Evolutionary conservation across 2,888 invertebrate genomes (phyloP).

Genomic region (Agrilus biguttatus): DNA sequence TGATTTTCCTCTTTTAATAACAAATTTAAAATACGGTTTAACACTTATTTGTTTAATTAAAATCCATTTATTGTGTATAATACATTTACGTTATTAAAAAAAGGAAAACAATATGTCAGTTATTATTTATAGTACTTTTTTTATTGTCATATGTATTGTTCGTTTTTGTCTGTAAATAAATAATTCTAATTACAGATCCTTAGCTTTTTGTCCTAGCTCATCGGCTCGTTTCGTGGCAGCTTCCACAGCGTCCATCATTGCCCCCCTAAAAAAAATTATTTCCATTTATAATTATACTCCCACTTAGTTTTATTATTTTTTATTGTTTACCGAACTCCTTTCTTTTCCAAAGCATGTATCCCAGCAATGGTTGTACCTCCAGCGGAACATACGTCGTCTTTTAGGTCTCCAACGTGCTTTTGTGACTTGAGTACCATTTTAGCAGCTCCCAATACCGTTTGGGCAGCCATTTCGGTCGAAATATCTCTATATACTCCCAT

Average conservation of each 20-base stretch:
- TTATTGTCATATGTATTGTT: not conserved
- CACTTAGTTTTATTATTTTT: too few species aligned
- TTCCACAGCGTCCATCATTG: constrained; percentile 68
- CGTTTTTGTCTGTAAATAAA: not conserved
- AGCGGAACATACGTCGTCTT: constrained; percentile 79
- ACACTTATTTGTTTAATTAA: too few species aligned
- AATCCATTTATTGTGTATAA: too few species aligned
- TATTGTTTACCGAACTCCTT: constrained; percentile 48
- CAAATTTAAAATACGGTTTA: too few species aligned
- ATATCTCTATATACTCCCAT: constrained; percentile 73
- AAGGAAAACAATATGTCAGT: too few species aligned
- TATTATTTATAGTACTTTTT: not conserved
- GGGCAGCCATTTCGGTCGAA: constrained; percentile 69
- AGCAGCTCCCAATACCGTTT: constrained; percentile 64
- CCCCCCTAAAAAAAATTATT: constrained; percentile 35
- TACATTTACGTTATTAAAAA: too few species aligned
- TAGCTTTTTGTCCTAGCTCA: constrained; percentile 30
- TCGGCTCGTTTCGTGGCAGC: constrained; percentile 44
- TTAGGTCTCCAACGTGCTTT: constrained; percentile 61
- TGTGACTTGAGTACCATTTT: constrained; percentile 65
- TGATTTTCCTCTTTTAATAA: too few species aligned
- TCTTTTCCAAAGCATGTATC: constrained; percentile 66
- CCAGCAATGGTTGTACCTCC: constrained; percentile 84
- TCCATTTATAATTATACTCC: too few species aligned
- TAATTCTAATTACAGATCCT: constrained; percentile 6